Evolutionary conservation across 2,888 invertebrate genomes (phyloP), one percentile per base, ranked within the genome.

Genomic region (Micoletzkya japonica): DNA sequence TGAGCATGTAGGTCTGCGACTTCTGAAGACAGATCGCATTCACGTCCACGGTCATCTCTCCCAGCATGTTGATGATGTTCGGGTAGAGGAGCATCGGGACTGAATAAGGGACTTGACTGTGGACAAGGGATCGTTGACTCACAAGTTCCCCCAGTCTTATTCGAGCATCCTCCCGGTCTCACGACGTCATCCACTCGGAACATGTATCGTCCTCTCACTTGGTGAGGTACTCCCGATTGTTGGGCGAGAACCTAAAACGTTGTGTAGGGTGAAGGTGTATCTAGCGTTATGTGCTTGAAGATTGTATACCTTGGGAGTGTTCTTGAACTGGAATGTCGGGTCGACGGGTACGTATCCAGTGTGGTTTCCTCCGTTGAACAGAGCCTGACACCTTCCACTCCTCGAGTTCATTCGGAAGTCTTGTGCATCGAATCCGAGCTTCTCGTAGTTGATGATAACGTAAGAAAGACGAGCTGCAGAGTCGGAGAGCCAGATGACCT

Each of bases 11-110:
- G 10, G 81, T 83, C 71, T 83, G 79, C 20, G 82, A 58, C 6
- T 77, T 90, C 76, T 91, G 90, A 86, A 96, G 93, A 86, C 97
- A 98, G 14, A 95, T 94, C 0, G 96, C 97, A 0, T 96, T 95
- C 74, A 98, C 92, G 85, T 96, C 95, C 50, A 98, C 93, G 68
- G 95, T 91, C 0, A 94, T 94, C 3, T 96, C 97, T 6, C 97
- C 97, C 76, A 97, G 88, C 96, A 97, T 96, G 87, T 94, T 95
- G 4, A 95, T 96, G 84, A 93, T 93, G 86, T 95, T 94, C 0
- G 95, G 95, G 0, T 84, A 84, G 72, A 85, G 81, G 52, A 85
- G 67, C 79, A 85, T 81, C 26, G 86, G 85, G 60, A 79, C 82
- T 83, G 74, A 72, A 26, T 30, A 17, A 24, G 14, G 28, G 36